phyloP scores from a whole-genome alignment of 2,797 vertebrate species.

The Nasua narica region DNA sequence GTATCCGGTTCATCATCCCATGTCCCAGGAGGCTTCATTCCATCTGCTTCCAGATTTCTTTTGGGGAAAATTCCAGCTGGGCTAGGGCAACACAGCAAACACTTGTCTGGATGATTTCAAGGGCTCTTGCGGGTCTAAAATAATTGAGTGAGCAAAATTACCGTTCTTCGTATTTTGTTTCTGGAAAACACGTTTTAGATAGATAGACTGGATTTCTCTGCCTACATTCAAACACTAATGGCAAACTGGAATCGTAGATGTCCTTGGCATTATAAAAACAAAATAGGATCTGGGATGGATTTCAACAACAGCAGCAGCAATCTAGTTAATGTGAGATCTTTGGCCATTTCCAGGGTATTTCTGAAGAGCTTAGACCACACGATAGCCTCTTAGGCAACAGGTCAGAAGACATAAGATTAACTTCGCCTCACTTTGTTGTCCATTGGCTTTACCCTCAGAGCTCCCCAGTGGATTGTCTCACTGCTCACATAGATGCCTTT shows the following conservation, averaged over 20 bases:
- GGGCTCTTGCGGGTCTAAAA: neutral
- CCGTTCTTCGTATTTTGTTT: neutral
- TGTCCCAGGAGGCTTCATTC: neutral
- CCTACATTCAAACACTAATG: neutral
- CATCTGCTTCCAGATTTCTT: neutral
- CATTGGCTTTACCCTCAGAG: neutral
- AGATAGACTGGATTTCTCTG: neutral
- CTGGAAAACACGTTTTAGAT: neutral
- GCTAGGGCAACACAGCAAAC: neutral
- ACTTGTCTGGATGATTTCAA: neutral
- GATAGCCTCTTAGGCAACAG: neutral
- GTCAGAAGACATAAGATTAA: neutral
- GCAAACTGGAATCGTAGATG: neutral
- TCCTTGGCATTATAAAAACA: neutral
- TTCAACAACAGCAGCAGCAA: too few species aligned
- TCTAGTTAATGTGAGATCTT: neutral
- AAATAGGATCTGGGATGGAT: neutral
- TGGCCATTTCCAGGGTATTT: neutral
- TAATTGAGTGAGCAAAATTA: neutral
- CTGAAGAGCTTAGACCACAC: neutral
- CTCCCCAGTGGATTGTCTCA: fast-evolving
- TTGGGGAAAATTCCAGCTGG: neutral
- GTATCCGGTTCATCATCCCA: neutral
- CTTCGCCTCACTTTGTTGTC: neutral
- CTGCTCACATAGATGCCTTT: neutral